phyloP scores from a whole-genome alignment of 1,140 invertebrate species.

The Charaxes varanes region DNA sequence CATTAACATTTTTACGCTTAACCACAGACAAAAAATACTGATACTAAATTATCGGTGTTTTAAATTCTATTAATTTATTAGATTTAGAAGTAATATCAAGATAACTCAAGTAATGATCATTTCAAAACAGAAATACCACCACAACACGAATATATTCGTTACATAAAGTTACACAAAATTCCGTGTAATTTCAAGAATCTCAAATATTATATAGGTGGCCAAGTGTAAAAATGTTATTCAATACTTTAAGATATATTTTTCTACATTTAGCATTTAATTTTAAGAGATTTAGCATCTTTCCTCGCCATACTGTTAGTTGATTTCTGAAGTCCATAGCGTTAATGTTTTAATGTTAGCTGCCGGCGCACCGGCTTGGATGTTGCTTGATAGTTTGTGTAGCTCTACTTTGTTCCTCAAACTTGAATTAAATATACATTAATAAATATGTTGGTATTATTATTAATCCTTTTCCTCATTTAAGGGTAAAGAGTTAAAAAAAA shows the following conservation, averaged over 20 bases:
- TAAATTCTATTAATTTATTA: too few relatives aligned
- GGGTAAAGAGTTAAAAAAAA: too few relatives aligned
- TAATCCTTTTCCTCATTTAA: too few relatives aligned
- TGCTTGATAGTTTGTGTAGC: conserved; percentile 59
- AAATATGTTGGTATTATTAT: too few relatives aligned
- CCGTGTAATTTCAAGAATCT: conserved; percentile 3
- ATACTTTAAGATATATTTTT: conserved; percentile 17
- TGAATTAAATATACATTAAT: conserved; percentile 49
- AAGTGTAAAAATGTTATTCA: conserved; percentile 5
- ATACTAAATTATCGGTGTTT: too few relatives aligned
- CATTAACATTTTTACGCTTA: conserved; percentile 9
- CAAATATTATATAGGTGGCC: background rate
- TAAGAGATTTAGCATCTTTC: conserved; percentile 4
- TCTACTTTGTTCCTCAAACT: conserved; percentile 60
- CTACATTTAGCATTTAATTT: conserved; percentile 13
- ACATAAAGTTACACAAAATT: background rate
- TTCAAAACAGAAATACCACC: too few relatives aligned
- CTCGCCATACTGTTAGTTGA: conserved; percentile 17
- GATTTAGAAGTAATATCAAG: too few relatives aligned
- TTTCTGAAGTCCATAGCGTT: conserved; percentile 12
- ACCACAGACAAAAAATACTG: conserved; percentile 2
- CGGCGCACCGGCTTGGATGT: conserved; percentile 22
- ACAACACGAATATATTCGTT: background rate
- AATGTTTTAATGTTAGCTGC: conserved; percentile 31
- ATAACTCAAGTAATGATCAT: too few relatives aligned